Evolutionary conservation across 2,888 invertebrate genomes (phyloP), one percentile per base, ranked within the genome.

Genomic region (Oasisia sp.): DNA sequence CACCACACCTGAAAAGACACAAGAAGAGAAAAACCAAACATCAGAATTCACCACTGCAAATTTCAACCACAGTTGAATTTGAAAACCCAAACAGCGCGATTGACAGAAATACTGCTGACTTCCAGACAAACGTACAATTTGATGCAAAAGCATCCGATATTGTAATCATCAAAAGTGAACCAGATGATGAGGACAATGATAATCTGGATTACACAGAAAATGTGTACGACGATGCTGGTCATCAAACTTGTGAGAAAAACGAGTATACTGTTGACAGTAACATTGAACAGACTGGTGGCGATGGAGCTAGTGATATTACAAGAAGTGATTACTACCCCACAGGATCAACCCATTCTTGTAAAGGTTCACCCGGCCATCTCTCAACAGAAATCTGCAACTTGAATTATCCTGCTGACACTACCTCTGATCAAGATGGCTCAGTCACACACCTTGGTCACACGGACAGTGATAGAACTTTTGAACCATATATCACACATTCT

Each of bases 1-100:
- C 74, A 74, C 74, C 74, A 74, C 74, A 27, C 74, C 27, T 27
- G 74, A 74, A 74, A 74, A 74, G 74, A n/a, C 74, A 27, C 74
- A 74, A 74, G 74, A 74, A 74, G 74, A 27, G 74, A 74, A 74
- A 74, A 74, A 74, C 74, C 27, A 74, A 74, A 74, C 74, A 74
- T 74, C 74, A 74, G 27, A 27, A 74, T 74, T 74, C 74, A 74
- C 74, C 74, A 27, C 74, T 27, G 27, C 74, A 74, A 27, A 74
- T 27, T 74, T 19, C 74, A 19, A 27, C 74, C 27, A 19, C n/a
- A 74, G 27, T 74, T 0, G 11, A 1, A 11, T 11, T 19, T 14
- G 74, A 74, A 74, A 27, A 27, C 74, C 19, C 74, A 19, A 27
- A n/a, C 74, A 74, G 5, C 74, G 27, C 5, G 74, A 19, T 14